phyloP scores from a whole-genome alignment of 2,888 invertebrate genomes.

The Caenorhabditis sulstoni region DNA sequence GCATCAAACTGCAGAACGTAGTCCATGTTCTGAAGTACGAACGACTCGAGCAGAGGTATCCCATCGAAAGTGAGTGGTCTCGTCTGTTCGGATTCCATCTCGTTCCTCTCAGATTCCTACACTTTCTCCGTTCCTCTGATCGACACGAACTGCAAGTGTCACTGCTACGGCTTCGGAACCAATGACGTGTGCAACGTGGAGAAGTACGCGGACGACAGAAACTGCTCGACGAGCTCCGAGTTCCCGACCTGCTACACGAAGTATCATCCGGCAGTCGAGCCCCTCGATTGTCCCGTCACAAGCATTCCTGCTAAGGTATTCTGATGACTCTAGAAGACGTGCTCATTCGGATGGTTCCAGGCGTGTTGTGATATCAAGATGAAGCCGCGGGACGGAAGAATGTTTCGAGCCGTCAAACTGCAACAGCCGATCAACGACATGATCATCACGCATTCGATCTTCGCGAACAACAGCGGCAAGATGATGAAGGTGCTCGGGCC shows the following conservation, averaged over 20 bases:
- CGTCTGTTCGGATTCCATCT: neutral
- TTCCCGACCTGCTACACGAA: slow-evolving; percentile 59
- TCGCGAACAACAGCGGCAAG: slow-evolving; percentile 52
- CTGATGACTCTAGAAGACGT: neutral
- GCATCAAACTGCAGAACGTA: slow-evolving; percentile 56
- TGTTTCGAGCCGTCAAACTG: slow-evolving; percentile 55
- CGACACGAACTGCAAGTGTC: slow-evolving; percentile 61
- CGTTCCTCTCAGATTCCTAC: slow-evolving; percentile 41
- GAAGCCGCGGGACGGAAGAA: slow-evolving; percentile 44
- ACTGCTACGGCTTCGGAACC: slow-evolving; percentile 46
- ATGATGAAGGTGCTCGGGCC: slow-evolving; percentile 50
- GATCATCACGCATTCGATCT: slow-evolving; percentile 55
- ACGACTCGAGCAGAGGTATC: slow-evolving; percentile 55
- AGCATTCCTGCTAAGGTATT: slow-evolving; percentile 53
- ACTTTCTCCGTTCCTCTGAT: slow-evolving; percentile 56
- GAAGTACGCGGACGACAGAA: slow-evolving; percentile 57
- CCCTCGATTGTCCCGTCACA: slow-evolving; percentile 52
- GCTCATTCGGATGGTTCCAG: neutral
- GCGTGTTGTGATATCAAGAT: slow-evolving; percentile 58
- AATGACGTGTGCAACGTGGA: slow-evolving; percentile 57
- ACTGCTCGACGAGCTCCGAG: slow-evolving; percentile 47
- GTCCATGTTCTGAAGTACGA: slow-evolving; percentile 59
- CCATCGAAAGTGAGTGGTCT: slow-evolving; percentile 44
- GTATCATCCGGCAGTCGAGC: slow-evolving; percentile 52
- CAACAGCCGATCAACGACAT: slow-evolving; percentile 53